Percentiles rank a stretch among this genome's conserved stretches.
These are phyloP conservation scores for Myoxocephalus aenaeus DNA, from an alignment of 2,797 vertebrate species.

Conservation along the genomic window DNA sequence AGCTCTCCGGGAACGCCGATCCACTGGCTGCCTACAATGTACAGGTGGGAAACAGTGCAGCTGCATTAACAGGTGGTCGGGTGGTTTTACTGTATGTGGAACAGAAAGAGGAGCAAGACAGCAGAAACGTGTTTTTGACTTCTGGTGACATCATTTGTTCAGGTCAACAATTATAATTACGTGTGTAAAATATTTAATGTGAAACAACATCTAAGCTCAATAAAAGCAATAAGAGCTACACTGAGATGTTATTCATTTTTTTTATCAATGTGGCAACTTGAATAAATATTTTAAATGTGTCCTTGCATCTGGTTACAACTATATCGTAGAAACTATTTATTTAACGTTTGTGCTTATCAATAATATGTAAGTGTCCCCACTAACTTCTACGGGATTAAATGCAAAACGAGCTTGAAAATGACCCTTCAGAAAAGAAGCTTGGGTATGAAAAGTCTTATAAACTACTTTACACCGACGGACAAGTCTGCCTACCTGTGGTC, in stretches of 20 bases:
- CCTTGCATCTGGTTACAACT: neutral
- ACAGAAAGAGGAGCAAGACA: neutral
- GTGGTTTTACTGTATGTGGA: neutral
- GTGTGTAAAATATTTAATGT: neutral
- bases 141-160: neutral
- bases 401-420: neutral
- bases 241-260: neutral
- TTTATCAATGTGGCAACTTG: neutral
- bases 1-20: conserved; percentile 95
- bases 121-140: neutral
- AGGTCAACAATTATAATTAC: neutral
- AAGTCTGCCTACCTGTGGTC: conserved; percentile 63
- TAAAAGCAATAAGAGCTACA: neutral
- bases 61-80: neutral
- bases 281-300: neutral
- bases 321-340: neutral
- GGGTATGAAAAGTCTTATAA: neutral
- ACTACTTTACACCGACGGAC: neutral
- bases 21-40: conserved; percentile 78
- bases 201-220: neutral
- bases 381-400: neutral
- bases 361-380: neutral
- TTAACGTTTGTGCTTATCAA: neutral
- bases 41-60: conserved; percentile 10
- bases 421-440: neutral